Conservation (phyloP, 2,797 vertebrate species). For the Lepilemur ruficaudatus region DNA sequence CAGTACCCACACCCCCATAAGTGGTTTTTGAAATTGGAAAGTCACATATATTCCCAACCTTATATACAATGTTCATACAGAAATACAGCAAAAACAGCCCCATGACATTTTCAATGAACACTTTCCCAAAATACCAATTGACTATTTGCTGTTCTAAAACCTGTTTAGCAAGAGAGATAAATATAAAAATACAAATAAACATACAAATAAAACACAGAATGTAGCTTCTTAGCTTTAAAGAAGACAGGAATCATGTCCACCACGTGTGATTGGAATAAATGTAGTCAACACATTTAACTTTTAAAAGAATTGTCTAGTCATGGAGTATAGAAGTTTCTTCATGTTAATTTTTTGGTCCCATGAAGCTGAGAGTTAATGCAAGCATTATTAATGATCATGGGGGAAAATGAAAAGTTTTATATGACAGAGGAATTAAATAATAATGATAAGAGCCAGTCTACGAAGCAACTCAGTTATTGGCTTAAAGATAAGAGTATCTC, state of each 20-base stretch:
- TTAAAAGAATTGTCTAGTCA: not conserved
- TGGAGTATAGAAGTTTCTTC: not conserved
- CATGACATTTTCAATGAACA: slow-evolving; percentile 75
- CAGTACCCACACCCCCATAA: slow-evolving; percentile 31
- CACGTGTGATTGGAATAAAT: not conserved
- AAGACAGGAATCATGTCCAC: slow-evolving; percentile 23
- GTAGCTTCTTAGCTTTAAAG: slow-evolving; percentile 51
- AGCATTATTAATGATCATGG: slow-evolving; percentile 40
- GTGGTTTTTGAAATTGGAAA: slow-evolving; percentile 68
- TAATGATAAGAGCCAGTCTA: slow-evolving; percentile 13
- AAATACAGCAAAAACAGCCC: slow-evolving; percentile 63
- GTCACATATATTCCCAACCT: slow-evolving; percentile 23
- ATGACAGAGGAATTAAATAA: slow-evolving; percentile 59
- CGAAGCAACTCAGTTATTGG: slow-evolving; percentile 4
- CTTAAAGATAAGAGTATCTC: slow-evolving; percentile 31
- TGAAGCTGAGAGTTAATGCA: not conserved
- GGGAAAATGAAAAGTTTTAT: slow-evolving; percentile 37
- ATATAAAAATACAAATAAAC: slow-evolving; percentile 61
- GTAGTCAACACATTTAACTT: slow-evolving; percentile 48
- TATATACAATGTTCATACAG: slow-evolving; percentile 51
- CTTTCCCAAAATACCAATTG: slow-evolving; percentile 80
- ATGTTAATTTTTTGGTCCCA: not conserved
- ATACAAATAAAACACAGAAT: slow-evolving; percentile 48
- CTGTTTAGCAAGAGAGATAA: slow-evolving; percentile 62
- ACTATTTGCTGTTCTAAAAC: slow-evolving; percentile 76